Evolutionary conservation across 2,797 vertebrate genomes (phyloP).

Genomic region (Erpetoichthys calabaricus): DNA sequence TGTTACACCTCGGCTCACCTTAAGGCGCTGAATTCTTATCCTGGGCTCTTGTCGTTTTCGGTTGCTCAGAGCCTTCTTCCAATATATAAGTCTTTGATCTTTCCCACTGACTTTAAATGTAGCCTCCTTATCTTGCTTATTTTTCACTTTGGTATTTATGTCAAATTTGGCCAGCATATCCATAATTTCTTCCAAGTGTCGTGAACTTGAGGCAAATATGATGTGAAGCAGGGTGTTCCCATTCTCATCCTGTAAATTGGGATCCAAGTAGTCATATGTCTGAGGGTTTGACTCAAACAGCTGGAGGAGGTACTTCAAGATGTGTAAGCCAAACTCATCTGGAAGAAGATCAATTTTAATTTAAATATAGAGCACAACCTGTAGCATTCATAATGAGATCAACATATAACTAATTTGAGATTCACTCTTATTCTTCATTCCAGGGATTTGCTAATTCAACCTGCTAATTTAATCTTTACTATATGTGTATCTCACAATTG

Average conservation of each 20-base stretch:
- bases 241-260: constrained; percentile 41
- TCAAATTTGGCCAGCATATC: constrained; percentile 46
- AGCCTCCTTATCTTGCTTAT: constrained; percentile 43
- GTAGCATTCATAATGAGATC: too few species aligned
- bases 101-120: constrained; percentile 44
- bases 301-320: constrained; percentile 44
- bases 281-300: constrained; percentile 37
- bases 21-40: constrained; percentile 12
- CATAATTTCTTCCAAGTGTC: constrained; percentile 33
- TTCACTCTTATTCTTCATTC: too few species aligned
- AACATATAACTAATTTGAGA: too few species aligned
- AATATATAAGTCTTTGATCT: constrained; percentile 34
- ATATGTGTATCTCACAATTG: too few species aligned
- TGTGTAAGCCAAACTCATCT: constrained; percentile 42
- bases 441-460: too few species aligned
- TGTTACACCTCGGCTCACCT: constrained; percentile 12
- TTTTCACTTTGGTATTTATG: constrained; percentile 47
- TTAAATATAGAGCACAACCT: too few species aligned
- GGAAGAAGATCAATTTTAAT: constrained; percentile 15
- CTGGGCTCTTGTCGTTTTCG: constrained; percentile 32
- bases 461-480: too few species aligned
- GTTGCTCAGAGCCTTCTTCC: constrained; percentile 38
- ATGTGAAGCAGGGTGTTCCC: constrained; percentile 57
- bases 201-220: constrained; percentile 39
- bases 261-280: constrained; percentile 40